phyloP scores from a whole-genome alignment of 2,113 vertebrate species.

The Nothobranchius furzeri region DNA sequence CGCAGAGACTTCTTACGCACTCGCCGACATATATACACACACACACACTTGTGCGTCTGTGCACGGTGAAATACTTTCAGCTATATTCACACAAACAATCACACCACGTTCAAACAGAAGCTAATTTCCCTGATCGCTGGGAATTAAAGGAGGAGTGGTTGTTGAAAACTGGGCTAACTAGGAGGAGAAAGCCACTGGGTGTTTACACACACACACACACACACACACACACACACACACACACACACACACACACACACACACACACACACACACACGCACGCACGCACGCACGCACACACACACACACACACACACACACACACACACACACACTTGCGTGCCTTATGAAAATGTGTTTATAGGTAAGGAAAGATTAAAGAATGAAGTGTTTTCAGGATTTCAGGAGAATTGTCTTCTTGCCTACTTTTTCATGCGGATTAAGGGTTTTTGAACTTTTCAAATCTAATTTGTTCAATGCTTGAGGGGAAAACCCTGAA shows the following conservation, averaged over 20 bases:
- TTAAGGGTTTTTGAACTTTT: background rate
- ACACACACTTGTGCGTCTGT: background rate
- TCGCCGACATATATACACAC: background rate
- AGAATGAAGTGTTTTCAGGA: background rate
- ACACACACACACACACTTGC: too few relatives aligned
- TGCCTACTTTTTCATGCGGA: background rate
- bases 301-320: background rate
- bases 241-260: too few relatives aligned
- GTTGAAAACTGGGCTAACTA: slow-evolving; percentile 19
- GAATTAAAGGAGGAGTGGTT: slow-evolving; percentile 34
- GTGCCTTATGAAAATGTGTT: background rate
- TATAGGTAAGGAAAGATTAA: background rate
- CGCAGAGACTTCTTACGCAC: slow-evolving; percentile 1
- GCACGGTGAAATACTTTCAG: background rate
- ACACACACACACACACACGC: background rate
- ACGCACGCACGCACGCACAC: background rate
- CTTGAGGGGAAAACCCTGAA: too few relatives aligned
- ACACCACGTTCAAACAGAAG: background rate
- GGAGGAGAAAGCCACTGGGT: slow-evolving; percentile 16
- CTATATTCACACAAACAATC: background rate
- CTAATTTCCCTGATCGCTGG: slow-evolving; percentile 20
- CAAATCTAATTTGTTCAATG: too few relatives aligned
- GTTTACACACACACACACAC: background rate
- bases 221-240: background rate
- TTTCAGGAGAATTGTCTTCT: background rate